Base-by-base conservation (phyloP, 2,113 vertebrate genomes). In the Balaenoptera acutorostrata region DNA sequence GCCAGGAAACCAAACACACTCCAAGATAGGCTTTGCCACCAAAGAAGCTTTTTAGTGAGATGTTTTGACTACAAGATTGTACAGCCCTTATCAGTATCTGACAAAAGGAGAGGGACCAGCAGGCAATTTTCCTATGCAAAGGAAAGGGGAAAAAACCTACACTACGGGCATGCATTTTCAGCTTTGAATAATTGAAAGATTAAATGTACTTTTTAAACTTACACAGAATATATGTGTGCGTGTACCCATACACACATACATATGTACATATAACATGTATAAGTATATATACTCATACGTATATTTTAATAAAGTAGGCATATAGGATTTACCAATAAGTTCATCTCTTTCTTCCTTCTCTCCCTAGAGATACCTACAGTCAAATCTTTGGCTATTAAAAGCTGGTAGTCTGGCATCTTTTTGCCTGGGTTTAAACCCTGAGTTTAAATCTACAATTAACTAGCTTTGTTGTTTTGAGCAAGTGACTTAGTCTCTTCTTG, bases 1-100 rank as follows among this genome's bases (percentile, higher is more conserved):
- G 98, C 98, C 98, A 98, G 98, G 98, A 99, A 99, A 98, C 98
- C 98, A 99, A 98, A 98, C 97, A 98, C 13, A 1, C 97, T 98
- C 80, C 44, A 44, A 61, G 97, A 95, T 36, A 80, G 96, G 96
- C 89, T 98, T 41, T 90, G 96, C 95, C 95, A 23, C 83, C 89
- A 96, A 77, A 78, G 41, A 90, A 97, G 97, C 93, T 95, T 93
- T 96, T 82, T 82, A 93, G 10, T 87, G 98, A 95, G 97, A 97
- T 27, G 98, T 96, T 97, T 97, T 97, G 98, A 93, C 97, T 98
- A 94, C 89, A 89, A 86, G 89, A 80, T 2, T 44, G 90, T 83
- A 81, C 78, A 96, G 94, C 97, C 97, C 96, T 55, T 97, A 94
- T 96, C 97, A 0, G 69, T 81, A 78, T 92, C 95, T 83, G 96